Conservation (phyloP, 1,140 invertebrate species). For the Lasioglossum baleicum region DNA sequence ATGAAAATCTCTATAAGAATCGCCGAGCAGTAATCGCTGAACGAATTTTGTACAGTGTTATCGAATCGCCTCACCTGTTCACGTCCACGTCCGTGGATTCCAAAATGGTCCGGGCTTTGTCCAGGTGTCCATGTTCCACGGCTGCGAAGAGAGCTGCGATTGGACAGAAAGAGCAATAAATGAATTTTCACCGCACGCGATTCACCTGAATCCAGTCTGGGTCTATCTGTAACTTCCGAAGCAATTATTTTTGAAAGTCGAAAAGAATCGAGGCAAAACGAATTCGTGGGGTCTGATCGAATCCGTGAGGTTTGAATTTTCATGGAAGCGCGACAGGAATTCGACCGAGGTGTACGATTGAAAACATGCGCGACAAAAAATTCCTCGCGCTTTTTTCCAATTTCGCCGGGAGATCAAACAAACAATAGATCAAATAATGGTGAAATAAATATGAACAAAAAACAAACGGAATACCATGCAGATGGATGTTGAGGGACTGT, state of each 20-base stretch:
- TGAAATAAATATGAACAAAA: constrained; percentile 27
- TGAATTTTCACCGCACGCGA: neutral
- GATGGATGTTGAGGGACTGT: constrained; percentile 92
- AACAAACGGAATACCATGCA: constrained; percentile 86
- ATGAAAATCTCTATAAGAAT: too few species aligned
- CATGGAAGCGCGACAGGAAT: too few species aligned
- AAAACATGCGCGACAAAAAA: too few species aligned
- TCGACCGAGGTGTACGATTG: too few species aligned
- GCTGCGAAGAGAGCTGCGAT: constrained; percentile 81
- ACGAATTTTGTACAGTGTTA: too few species aligned
- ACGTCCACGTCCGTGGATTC: constrained; percentile 94
- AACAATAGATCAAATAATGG: neutral
- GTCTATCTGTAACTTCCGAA: neutral
- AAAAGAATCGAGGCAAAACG: too few species aligned
- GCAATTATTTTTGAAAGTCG: neutral
- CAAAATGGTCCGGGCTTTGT: constrained; percentile 92
- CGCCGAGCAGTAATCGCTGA: too few species aligned
- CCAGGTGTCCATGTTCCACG: constrained; percentile 95
- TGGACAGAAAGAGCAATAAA: neutral
- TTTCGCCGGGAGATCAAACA: neutral
- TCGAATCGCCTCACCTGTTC: constrained; percentile 86
- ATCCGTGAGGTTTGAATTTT: too few species aligned
- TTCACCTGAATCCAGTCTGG: neutral
- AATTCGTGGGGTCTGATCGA: too few species aligned
- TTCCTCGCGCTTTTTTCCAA: too few species aligned